These are phyloP conservation scores for Tachystola acroxantha DNA, from an alignment of 2,888 invertebrate genomes.

Conservation along the genomic window DNA sequence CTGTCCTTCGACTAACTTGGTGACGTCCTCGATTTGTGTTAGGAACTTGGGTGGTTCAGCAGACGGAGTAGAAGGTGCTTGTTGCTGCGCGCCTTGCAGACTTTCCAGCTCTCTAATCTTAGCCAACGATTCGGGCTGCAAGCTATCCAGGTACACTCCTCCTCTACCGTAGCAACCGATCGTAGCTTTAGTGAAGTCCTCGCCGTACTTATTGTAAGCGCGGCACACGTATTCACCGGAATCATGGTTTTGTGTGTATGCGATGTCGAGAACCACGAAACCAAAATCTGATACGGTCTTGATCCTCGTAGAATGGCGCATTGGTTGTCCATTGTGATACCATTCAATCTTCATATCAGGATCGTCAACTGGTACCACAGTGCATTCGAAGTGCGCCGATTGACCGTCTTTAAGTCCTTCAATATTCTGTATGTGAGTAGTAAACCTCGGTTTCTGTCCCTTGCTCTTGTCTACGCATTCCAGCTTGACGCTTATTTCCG, in stretches of 20 bases:
- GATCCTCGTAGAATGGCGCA: constrained; percentile 93
- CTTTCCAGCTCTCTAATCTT: constrained; percentile 92
- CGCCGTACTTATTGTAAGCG: constrained; percentile 94
- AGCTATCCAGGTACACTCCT: constrained; percentile 91
- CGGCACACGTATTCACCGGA: constrained; percentile 95
- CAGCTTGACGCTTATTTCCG: constrained; percentile 89
- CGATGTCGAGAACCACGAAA: constrained; percentile 95
- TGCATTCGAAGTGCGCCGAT: constrained; percentile 97
- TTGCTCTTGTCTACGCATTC: constrained; percentile 90
- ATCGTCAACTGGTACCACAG: constrained; percentile 94
- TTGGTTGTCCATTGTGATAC: constrained; percentile 95
- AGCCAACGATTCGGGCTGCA: constrained; percentile 94
- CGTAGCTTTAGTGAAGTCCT: constrained; percentile 91
- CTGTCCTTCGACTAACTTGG: constrained; percentile 94
- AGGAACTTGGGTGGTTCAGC: constrained; percentile 93
- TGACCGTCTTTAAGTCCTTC: constrained; percentile 94
- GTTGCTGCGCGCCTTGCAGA: constrained; percentile 81
- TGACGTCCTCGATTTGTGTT: constrained; percentile 90
- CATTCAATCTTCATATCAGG: constrained; percentile 96
- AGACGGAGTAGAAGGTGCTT: constrained; percentile 80
- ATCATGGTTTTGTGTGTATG: constrained; percentile 95
- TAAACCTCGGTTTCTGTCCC: constrained; percentile 93
- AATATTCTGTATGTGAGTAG: constrained; percentile 90
- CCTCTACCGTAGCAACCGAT: constrained; percentile 90
- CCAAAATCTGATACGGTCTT: constrained; percentile 97